Evolutionary conservation across 2,888 invertebrate genomes (phyloP), one percentile per base, ranked within the genome.

Genomic region (Drosophila nigricruria): DNA sequence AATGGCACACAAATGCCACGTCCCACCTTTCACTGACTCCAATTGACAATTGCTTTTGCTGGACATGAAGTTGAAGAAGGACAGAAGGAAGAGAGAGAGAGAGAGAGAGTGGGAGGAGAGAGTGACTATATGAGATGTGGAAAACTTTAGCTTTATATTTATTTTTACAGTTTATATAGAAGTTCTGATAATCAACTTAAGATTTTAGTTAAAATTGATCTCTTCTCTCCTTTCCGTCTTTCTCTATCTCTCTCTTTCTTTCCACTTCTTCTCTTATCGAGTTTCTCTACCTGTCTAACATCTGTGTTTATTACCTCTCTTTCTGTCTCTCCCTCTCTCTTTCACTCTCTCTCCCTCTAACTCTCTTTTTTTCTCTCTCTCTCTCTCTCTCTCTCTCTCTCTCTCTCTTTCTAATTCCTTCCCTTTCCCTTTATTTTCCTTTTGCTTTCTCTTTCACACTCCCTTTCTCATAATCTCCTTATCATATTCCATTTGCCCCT

Each of bases 1-100:
- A 63, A 61, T 72, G 76, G 43, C 75, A 76, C 69, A 75, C 59
- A 56, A 66, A 40, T 42, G 49, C 34, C 50, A 53, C 30, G 34
- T 34, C 16, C 23, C 23, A 32, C 32, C 52, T 49, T 25, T 43
- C 57, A 61, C 58, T 6, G 27, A 36, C 36, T 27, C 20, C 49
- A 56, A 50, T 67, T 57, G 49, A 5, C 45, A 67, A 52, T 38
- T 23, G 47, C 6, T 36, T 36, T 27, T 50, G 27, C 8, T 23
- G 12, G 12, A 10, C 47, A 27, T 4, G 5, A n/a, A 9, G 12
- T 4, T 1, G 18, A 5, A 25, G n/a, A 8, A n/a, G 5, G 34
- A 8, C 20, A 12, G 6, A 10, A 23, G n/a, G 1, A n/a, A n/a
- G 27, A 49, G 12, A 3, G n/a, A 3, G 6, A 25, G n/a, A 18